These are phyloP conservation scores for Epinotia nisella DNA, from an alignment of 2,888 invertebrate species.

Conservation along the genomic window DNA sequence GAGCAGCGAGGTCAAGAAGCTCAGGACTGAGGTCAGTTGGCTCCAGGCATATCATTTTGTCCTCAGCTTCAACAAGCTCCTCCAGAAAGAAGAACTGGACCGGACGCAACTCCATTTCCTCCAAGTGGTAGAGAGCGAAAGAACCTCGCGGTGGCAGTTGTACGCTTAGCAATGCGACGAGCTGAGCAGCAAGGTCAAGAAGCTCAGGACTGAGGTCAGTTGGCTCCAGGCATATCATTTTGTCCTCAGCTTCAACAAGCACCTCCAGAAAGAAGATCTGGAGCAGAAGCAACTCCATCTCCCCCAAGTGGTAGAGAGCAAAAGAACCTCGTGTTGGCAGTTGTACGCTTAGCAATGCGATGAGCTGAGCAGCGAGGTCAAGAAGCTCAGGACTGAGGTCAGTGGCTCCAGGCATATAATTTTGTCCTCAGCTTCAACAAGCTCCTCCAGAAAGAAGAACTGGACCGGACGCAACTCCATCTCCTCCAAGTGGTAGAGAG, in stretches of 20 bases:
- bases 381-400: constrained; percentile 94
- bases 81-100: constrained; percentile 95
- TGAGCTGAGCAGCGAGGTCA: constrained; percentile 94
- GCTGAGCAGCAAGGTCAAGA: constrained; percentile 94
- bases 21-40: constrained; percentile 90
- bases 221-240: constrained; percentile 22
- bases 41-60: too few relatives aligned
- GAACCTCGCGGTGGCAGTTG: constrained; percentile 97
- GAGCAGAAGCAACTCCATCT: constrained; percentile 96
- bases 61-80: constrained; percentile 90
- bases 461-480: constrained; percentile 96
- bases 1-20: constrained; percentile 94
- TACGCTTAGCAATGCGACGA: constrained; percentile 97
- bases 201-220: constrained; percentile 92
- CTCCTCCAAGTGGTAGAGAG: constrained; percentile 87
- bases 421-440: constrained; percentile 91
- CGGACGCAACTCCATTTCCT: constrained; percentile 96
- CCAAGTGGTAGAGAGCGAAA: constrained; percentile 93
- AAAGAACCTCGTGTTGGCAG: constrained; percentile 41
- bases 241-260: constrained; percentile 91
- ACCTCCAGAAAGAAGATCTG: constrained; percentile 95
- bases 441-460: constrained; percentile 94
- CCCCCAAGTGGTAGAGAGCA: constrained; percentile 85
- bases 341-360: constrained; percentile 60
- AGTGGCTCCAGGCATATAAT: too few relatives aligned